These are phyloP conservation scores for Linnaemya tessellans DNA, from an alignment of 2,888 invertebrate genomes.

Conservation along the genomic window DNA sequence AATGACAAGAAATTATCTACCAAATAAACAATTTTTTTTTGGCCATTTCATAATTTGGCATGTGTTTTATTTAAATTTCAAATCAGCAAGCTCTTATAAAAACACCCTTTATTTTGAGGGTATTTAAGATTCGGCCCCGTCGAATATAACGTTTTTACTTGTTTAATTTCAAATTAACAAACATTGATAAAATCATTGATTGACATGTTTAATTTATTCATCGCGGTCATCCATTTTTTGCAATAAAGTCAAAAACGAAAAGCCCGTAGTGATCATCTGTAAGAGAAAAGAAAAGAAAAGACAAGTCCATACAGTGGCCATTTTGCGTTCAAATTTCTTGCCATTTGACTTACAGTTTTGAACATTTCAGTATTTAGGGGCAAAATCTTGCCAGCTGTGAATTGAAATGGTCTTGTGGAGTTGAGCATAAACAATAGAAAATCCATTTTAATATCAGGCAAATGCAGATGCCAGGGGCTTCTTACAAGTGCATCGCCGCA, in stretches of 20 bases:
- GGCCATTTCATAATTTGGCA: too few relatives aligned
- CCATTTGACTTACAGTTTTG: conserved; percentile 67
- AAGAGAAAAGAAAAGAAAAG: too few relatives aligned
- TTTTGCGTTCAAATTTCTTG: not conserved
- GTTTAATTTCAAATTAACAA: too few relatives aligned
- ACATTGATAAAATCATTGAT: too few relatives aligned
- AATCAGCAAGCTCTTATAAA: too few relatives aligned
- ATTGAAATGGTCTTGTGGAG: conserved; percentile 74
- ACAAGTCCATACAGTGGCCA: not conserved
- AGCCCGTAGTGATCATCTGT: conserved; percentile 79
- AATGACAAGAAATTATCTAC: too few relatives aligned
- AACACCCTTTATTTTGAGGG: too few relatives aligned
- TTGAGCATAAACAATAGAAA: conserved; percentile 77
- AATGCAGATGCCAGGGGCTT: conserved; percentile 78
- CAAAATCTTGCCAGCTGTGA: conserved; percentile 80
- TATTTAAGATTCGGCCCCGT: too few relatives aligned
- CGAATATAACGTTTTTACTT: too few relatives aligned
- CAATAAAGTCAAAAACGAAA: conserved; percentile 80
- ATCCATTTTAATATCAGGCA: conserved; percentile 76
- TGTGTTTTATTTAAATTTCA: too few relatives aligned
- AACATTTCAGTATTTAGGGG: conserved; percentile 76
- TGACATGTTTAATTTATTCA: not conserved
- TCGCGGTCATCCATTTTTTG: conserved; percentile 77
- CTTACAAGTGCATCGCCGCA: conserved; percentile 79
- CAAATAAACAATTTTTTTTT: too few relatives aligned